Conservation (phyloP, 2,113 vertebrate genomes). For the Dicerorhinus sumatrensis region DNA sequence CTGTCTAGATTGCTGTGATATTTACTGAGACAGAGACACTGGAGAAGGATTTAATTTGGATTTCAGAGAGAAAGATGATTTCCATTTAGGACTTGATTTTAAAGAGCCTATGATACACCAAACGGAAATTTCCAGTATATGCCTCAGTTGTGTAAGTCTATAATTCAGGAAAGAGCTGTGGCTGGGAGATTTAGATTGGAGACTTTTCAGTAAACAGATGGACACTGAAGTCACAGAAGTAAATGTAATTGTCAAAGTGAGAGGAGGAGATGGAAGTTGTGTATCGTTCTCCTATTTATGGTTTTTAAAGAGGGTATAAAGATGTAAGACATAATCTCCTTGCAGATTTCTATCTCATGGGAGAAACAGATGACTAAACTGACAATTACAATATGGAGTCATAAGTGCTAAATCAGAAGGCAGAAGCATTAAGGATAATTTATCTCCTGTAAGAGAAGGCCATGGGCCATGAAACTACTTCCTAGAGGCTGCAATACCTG, state of each 20-base stretch:
- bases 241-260: neutral
- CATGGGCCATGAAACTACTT: neutral
- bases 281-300: no score
- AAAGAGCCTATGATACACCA: neutral
- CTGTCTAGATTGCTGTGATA: neutral
- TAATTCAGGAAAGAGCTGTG: neutral
- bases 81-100: neutral
- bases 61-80: neutral
- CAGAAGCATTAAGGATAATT: neutral
- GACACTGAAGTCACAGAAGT: neutral
- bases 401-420: neutral
- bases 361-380: neutral
- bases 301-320: neutral
- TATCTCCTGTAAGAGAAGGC: neutral
- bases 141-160: neutral
- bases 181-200: neutral
- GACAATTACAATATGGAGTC: neutral
- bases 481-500: neutral
- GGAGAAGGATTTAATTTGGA: neutral
- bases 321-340: neutral
- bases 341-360: neutral
- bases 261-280: neutral
- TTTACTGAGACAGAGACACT: neutral
- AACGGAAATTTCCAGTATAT: neutral
- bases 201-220: neutral